Evolutionary conservation across 2,888 invertebrate genomes (phyloP), one percentile per base, ranked within the genome.

Genomic region (Elysia crispata): DNA sequence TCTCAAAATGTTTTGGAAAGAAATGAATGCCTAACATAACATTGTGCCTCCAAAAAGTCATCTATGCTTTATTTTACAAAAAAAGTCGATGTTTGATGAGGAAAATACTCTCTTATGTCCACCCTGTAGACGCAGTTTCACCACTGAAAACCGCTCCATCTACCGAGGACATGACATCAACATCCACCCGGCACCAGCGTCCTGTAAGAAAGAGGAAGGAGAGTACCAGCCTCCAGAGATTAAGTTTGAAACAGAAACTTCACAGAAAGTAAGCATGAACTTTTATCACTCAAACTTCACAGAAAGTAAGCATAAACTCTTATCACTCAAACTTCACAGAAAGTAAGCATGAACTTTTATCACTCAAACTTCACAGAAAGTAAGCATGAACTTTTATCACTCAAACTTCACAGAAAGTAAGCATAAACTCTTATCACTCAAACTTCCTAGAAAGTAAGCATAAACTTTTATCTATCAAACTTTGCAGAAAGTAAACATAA

Each of bases 131-230:
- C 84, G 85, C 8, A 86, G 84, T 70, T 91, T 91, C 79, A 86
- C 86, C 20, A 91, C 91, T 23, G 91, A 91, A 80, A 91, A 91
- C 82, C 77, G 89, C 18, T 80, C 87, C 25, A 87, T 86, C 20
- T 91, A 86, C 83, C 84, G 84, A 80, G 91, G 91, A 0, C 89
- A 90, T 77, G 90, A 91, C 77, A 87, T 89, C 20, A 77, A 81
- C 0, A 54, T 87, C n/a, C 88, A 90, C 80, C 90, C 91, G 1
- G 86, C 86, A 41, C 83, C 87, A 23, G 84, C 86, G 23, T 86
- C 86, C 1, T 88, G 86, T 67, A 88, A 89, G 69, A 83, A 84
- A 30, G 88, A 86, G 5, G 83, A 85, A 33, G 86, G 87, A 30
- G 81, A 84, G 23, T 90, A 88, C 81, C 79, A 83, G 31, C 85